phyloP scores from a whole-genome alignment of 2,797 vertebrate species.

The Melanotaenia nigrans region DNA sequence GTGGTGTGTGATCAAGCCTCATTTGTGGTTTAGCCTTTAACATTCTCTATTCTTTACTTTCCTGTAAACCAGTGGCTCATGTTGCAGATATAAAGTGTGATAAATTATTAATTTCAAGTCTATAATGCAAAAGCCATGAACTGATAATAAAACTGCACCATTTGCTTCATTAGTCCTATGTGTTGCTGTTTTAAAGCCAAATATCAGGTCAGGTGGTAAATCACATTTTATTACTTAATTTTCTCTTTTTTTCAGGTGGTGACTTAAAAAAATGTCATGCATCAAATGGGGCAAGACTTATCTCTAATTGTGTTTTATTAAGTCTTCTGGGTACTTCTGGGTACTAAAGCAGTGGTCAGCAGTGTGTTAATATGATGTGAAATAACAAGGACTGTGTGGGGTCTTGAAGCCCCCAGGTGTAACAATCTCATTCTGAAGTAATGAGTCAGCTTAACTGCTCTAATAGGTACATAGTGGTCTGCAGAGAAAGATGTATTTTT shows the following conservation, averaged over 20 bases:
- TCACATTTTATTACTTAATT: background rate
- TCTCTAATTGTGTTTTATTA: background rate
- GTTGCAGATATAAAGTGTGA: background rate
- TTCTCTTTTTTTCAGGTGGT: background rate
- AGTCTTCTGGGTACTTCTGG: background rate
- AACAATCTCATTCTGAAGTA: slow-evolving; percentile 15
- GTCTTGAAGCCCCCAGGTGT: slow-evolving; percentile 43
- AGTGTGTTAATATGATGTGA: slow-evolving; percentile 31
- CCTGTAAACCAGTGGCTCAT: background rate
- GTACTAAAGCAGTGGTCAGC: slow-evolving; percentile 2
- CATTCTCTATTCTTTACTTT: background rate
- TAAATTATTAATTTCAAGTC: background rate
- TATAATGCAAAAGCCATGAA: background rate
- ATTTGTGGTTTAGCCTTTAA: background rate
- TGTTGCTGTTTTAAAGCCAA: too few species aligned
- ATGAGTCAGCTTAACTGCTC: slow-evolving; percentile 22
- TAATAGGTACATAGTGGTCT: background rate
- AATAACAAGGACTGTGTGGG: slow-evolving; percentile 34
- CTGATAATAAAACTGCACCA: background rate
- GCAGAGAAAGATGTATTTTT: background rate
- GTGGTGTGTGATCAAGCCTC: slow-evolving; percentile 13
- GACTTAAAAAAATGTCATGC: background rate
- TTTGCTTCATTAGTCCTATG: background rate
- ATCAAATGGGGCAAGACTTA: background rate
- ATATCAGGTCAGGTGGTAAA: background rate